phyloP scores from a whole-genome alignment of 2,888 invertebrate species.

The Drosophila anomalata region DNA sequence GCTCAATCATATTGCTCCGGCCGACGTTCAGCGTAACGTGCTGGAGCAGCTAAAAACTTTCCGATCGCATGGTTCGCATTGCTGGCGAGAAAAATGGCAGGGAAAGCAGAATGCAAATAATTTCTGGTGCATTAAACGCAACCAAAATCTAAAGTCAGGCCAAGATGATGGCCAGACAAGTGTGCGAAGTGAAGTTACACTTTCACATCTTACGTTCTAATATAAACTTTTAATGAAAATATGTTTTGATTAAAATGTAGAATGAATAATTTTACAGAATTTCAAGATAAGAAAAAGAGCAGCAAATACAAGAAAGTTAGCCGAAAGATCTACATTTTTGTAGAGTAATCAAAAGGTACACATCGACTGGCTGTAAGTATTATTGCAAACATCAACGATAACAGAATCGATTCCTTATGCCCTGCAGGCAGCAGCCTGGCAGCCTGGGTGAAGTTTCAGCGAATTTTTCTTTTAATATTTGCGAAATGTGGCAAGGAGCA shows the following conservation, averaged over 20 bases:
- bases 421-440: not conserved
- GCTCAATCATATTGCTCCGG: conserved; percentile 68
- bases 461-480: conserved; percentile 55
- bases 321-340: not conserved
- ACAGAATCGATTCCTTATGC: conserved; percentile 61
- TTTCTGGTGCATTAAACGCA: conserved; percentile 39
- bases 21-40: conserved; percentile 26
- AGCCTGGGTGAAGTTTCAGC: conserved; percentile 9
- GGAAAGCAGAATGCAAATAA: conserved; percentile 63
- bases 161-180: not conserved
- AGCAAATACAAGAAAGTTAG: not conserved
- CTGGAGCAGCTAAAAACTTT: conserved; percentile 13
- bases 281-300: not conserved
- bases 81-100: conserved; percentile 44
- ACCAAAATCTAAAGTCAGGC: conserved; percentile 25
- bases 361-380: conserved; percentile 25
- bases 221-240: not conserved
- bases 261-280: not conserved
- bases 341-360: not conserved
- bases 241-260: no score
- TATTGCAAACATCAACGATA: conserved; percentile 66
- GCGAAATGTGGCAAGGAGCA: conserved; percentile 47
- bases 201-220: not conserved
- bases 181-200: not conserved
- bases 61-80: conserved; percentile 10